phyloP scores from a whole-genome alignment of 2,888 invertebrate genomes.

The Melieria picta region DNA sequence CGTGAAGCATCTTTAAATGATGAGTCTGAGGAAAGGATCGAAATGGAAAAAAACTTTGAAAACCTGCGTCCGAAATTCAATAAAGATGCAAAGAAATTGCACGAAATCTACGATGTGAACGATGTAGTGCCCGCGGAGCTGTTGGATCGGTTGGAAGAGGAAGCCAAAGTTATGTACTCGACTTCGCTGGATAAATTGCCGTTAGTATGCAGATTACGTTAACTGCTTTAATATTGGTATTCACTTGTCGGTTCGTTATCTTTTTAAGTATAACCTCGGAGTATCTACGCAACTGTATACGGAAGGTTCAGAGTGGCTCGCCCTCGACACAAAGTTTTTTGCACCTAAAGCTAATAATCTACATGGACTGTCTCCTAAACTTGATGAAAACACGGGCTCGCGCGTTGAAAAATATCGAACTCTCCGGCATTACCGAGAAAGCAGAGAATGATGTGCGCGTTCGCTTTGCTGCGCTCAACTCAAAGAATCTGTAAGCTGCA shows the following conservation, averaged over 20 bases:
- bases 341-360: conserved; percentile 58
- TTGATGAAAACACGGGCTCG: conserved; percentile 53
- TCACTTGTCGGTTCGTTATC: background rate
- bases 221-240: background rate
- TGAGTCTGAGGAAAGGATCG: conserved; percentile 36
- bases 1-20: conserved; percentile 41
- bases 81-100: conserved; percentile 51
- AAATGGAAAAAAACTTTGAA: conserved; percentile 41
- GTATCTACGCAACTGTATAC: conserved; percentile 48
- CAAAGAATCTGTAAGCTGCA: conserved; percentile 45
- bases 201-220: conserved; percentile 47
- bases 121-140: conserved; percentile 56
- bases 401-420: conserved; percentile 48
- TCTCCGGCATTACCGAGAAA: conserved; percentile 62
- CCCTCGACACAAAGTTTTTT: conserved; percentile 47
- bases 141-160: conserved; percentile 58
- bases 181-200: conserved; percentile 54
- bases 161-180: conserved; percentile 54
- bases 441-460: conserved; percentile 60
- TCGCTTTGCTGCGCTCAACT: conserved; percentile 55
- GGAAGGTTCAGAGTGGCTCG: conserved; percentile 46
- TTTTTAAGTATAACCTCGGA: conserved; percentile 57
- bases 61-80: conserved; percentile 54
- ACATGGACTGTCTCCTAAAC: conserved; percentile 59
- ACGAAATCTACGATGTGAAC: conserved; percentile 54